Base-by-base conservation (phyloP, 2,797 vertebrate genomes). In the Benthosema pterotum region DNA sequence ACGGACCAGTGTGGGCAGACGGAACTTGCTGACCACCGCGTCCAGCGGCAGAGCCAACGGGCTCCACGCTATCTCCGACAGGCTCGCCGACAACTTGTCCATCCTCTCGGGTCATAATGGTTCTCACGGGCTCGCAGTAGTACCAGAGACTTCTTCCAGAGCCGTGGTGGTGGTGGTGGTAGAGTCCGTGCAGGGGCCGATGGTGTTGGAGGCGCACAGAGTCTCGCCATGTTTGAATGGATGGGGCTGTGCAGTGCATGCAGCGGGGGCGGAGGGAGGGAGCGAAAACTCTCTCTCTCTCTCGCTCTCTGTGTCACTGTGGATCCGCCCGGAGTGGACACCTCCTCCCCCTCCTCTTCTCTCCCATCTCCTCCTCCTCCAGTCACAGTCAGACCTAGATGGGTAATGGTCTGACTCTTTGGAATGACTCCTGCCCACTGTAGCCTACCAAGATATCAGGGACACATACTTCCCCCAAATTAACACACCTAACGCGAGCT, bases 21-120 rank as follows among this genome's bases (percentile, higher is more conserved):
- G 94, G 89, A 95, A 95, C 90, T 95, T 95, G 89, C 95, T 95
- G 87, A 98, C 95, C 92, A 98, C 95, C 70, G 95, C 92, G 84
- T 98, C 96, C 71, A 98, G 79, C 67, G 96, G 96, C 89, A 96
- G 90, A 83, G 94, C 92, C 87, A 94, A 92, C 82, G 94, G 91
- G 93, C 95, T 96, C 96, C 96, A 98, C 75, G 91, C 86, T 85
- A 96, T 92, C 88, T 95, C 94, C 81, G 93, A 93, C 90, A 96
- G 90, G 88, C 94, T 95, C 82, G 93, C 93, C 88, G 93, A 93
- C 84, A 96, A 85, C 92, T 96, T 96, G 91, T 97, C 95, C 96
- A 97, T 98, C 89, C 90, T 92, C 81, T 83, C 92, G 91, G 91
- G 88, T 93, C 92, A 91, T 94, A 90, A 85, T 88, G 86, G 71